Percentiles rank a stretch among this genome's conserved stretches.
Evolutionary conservation across 2,888 invertebrate genomes (phyloP).

Genomic region (Syrphus vitripennis): DNA sequence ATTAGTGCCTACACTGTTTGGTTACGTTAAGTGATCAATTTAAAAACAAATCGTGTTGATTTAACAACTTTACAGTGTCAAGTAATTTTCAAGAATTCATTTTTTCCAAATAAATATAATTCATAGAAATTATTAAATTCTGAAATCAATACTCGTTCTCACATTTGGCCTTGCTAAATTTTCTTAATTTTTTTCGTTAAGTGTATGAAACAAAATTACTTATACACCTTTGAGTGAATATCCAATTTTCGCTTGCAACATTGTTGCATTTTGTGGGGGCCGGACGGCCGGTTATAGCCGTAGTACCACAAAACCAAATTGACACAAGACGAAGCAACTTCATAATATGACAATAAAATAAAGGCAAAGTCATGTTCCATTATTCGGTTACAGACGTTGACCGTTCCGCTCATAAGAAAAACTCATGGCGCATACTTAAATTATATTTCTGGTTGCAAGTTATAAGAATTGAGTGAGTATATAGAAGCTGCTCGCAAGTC

Average conservation of each 20-base stretch:
- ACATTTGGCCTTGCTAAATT: too few species aligned
- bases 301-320: constrained; percentile 10
- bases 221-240: background rate
- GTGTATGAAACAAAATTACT: background rate
- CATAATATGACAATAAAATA: constrained; percentile 7
- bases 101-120: too few species aligned
- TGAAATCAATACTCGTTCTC: too few species aligned
- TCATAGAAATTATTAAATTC: too few species aligned
- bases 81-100: too few species aligned
- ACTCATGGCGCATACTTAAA: constrained; percentile 38
- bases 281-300: background rate
- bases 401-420: constrained; percentile 44
- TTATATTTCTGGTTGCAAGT: constrained; percentile 22
- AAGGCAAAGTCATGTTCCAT: constrained; percentile 18
- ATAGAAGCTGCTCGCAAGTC: background rate
- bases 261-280: constrained; percentile 14
- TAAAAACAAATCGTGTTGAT: too few species aligned
- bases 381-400: constrained; percentile 19
- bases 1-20: too few species aligned
- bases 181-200: background rate
- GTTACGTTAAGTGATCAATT: too few species aligned
- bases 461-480: background rate
- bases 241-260: background rate
- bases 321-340: constrained; percentile 15
- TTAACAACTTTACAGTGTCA: too few species aligned